Base-by-base conservation (phyloP, 1,140 invertebrate genomes). In the Achroia grisella region DNA sequence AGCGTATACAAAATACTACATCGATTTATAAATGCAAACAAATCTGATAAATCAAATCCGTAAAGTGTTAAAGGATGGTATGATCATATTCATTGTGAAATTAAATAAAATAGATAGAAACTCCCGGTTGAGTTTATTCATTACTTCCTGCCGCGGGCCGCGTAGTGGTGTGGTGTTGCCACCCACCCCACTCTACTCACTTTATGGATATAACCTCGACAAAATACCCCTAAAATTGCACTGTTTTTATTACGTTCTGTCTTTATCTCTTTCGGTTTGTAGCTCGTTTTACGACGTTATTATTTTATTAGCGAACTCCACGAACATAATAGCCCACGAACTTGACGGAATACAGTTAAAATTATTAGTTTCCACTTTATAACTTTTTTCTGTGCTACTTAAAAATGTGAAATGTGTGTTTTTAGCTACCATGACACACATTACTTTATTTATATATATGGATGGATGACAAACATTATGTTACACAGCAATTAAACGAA, bases 181-280 rank as follows among this genome's bases (percentile, higher is more conserved):
- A 23, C 17, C 55, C 48, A 65, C 63, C 63, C 50, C 64, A 42
- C 66, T 66, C 68, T 63, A 66, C 69, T 76, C 73, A 67, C 61
- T 81, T 82, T 85, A 85, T 85, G 73, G 77, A 80, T 81, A 85
- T 83, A 85, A 85, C 81, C 81, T 81, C 81, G 78, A 82, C 81
- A 85, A 80, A 82, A 83, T 83, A 80, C 78, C 77, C 78, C 76
- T 83, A 81, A 83, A 85, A 85, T 85, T 85, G 79, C 77, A 83
- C 68, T 85, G 78, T 82, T 85, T 85, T 85, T 82, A 81, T 85
- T 81, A 78, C 70, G 70, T 72, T 77, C 70, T 71, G 68, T 75
- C 75, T 81, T 79, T 84, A 80, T 84, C 71, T 84, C 68, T 81
- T 79, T 82, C 71, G 77, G 75, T 85, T 79, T 79, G 71, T 81